phyloP scores from a whole-genome alignment of 2,888 invertebrate genomes.

The Blastobasis adustella region DNA sequence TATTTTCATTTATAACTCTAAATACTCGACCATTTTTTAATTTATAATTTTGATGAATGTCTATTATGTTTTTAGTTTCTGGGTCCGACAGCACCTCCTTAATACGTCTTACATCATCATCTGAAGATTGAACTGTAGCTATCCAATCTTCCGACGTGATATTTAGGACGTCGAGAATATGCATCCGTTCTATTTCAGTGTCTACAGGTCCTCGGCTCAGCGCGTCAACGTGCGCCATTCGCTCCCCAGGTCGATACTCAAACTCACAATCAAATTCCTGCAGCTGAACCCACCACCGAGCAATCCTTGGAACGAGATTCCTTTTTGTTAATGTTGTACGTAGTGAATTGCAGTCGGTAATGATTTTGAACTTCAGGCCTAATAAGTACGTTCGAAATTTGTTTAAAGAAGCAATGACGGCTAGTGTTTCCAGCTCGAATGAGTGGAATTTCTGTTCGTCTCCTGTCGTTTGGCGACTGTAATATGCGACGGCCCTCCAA shows the following conservation, averaged over 20 bases:
- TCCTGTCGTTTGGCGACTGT: neutral
- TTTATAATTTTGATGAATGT: neutral
- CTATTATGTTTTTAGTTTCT: neutral
- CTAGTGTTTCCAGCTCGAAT: neutral
- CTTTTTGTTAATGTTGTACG: conserved; percentile 7
- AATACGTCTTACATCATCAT: neutral
- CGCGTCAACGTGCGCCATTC: conserved; percentile 8
- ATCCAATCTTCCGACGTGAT: conserved; percentile 3
- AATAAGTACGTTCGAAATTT: conserved; percentile 5
- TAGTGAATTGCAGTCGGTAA: conserved; percentile 8
- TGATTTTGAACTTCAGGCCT: conserved; percentile 1
- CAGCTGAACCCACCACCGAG: conserved; percentile 9
- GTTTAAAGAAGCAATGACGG: conserved; percentile 2
- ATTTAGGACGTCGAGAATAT: neutral
- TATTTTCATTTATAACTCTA: neutral
- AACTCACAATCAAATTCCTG: conserved; percentile 8
- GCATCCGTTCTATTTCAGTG: neutral
- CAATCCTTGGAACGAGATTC: conserved; percentile 4
- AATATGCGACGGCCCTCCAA: conserved; percentile 16
- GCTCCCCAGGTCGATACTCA: conserved; percentile 2
- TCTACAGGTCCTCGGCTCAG: conserved; percentile 3
- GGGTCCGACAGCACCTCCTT: neutral
- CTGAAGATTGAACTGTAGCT: neutral
- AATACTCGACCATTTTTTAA: neutral
- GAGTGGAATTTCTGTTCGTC: neutral